These are phyloP conservation scores for Ethmia dodecea DNA, from an alignment of 2,888 invertebrate genomes.

Conservation along the genomic window DNA sequence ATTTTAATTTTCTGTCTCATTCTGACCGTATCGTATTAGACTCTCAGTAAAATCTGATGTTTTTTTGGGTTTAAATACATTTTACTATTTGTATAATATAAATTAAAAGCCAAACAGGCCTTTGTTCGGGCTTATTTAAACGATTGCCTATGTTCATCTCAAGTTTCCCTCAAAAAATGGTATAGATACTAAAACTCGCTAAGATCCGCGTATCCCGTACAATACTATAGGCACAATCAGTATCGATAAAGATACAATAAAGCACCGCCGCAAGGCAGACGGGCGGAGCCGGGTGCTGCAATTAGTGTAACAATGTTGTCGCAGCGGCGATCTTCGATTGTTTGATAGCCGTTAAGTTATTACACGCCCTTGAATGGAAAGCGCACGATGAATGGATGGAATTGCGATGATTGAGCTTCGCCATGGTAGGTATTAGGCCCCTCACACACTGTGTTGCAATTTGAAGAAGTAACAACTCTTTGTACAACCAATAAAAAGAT, in stretches of 20 bases:
- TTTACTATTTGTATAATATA: too few relatives aligned
- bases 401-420: constrained; percentile 6
- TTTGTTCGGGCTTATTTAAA: too few relatives aligned
- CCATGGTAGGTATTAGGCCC: neutral
- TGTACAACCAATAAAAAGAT: too few relatives aligned
- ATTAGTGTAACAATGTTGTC: constrained; percentile 57
- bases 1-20: too few relatives aligned
- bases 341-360: constrained; percentile 41
- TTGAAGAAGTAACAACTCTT: too few relatives aligned
- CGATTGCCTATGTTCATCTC: constrained; percentile 1
- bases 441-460: too few relatives aligned
- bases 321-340: constrained; percentile 36
- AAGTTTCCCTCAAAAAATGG: too few relatives aligned
- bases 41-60: too few relatives aligned
- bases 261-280: constrained; percentile 35
- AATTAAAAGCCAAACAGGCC: too few relatives aligned
- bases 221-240: neutral
- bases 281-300: constrained; percentile 54
- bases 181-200: too few relatives aligned
- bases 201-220: constrained; percentile 1
- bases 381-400: constrained; percentile 11
- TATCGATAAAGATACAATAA: constrained; percentile 1
- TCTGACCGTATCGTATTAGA: too few relatives aligned
- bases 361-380: constrained; percentile 20
- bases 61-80: too few relatives aligned